These are phyloP conservation scores for Capromys pilorides DNA, from an alignment of 2,797 vertebrate genomes.

Conservation along the genomic window DNA sequence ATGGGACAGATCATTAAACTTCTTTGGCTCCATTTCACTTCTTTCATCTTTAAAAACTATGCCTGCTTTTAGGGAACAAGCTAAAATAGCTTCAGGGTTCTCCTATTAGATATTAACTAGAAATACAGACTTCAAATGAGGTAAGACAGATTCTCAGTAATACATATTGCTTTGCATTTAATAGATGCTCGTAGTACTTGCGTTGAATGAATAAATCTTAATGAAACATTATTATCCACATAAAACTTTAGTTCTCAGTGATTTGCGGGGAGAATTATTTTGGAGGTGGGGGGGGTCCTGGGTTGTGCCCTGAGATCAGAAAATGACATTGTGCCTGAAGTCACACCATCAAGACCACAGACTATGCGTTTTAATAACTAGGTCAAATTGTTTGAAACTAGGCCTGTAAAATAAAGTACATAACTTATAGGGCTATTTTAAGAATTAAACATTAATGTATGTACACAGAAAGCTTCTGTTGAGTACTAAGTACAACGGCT, in stretches of 20 bases:
- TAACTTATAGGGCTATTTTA: background rate
- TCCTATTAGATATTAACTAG: constrained; percentile 35
- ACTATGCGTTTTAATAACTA: constrained; percentile 2
- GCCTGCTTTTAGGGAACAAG: constrained; percentile 58
- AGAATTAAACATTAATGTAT: constrained; percentile 40
- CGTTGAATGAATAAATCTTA: constrained; percentile 45
- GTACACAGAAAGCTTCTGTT: background rate
- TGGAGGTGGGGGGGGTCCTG: too few relatives aligned
- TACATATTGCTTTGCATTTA: constrained; percentile 41
- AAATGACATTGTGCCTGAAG: constrained; percentile 27
- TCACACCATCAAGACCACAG: background rate
- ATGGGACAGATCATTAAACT: constrained; percentile 39
- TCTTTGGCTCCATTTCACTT: constrained; percentile 57
- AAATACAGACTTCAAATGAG: constrained; percentile 32
- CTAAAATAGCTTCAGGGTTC: constrained; percentile 52
- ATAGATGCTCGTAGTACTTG: background rate
- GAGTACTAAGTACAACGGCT: background rate
- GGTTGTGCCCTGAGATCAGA: background rate
- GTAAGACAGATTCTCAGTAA: constrained; percentile 52
- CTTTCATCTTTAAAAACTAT: constrained; percentile 65
- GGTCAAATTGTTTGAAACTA: too few relatives aligned
- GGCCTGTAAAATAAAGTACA: constrained; percentile 10
- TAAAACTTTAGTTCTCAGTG: constrained; percentile 48
- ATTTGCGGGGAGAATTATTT: constrained; percentile 2
- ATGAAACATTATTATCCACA: background rate